phyloP scores from a whole-genome alignment of 2,888 invertebrate species.

The Morpho achilles region DNA sequence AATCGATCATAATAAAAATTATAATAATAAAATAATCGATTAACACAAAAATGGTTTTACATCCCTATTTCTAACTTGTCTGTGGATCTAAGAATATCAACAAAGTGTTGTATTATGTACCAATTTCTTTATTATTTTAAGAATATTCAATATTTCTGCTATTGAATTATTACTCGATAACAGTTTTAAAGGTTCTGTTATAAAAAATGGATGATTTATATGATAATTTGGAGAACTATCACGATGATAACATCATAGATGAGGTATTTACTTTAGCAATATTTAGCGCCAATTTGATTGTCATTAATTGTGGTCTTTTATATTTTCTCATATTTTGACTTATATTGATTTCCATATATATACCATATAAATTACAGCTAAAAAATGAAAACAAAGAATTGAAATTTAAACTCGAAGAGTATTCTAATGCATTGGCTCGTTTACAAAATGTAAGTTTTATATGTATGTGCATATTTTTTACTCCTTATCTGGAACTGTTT shows the following conservation, averaged over 20 bases:
- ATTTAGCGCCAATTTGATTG: constrained; percentile 58
- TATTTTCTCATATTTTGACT: neutral
- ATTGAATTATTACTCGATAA: too few relatives aligned
- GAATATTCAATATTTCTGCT: too few relatives aligned
- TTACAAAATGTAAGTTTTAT: constrained; percentile 59
- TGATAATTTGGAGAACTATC: constrained; percentile 59
- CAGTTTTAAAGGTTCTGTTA: too few relatives aligned
- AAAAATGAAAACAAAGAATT: constrained; percentile 55
- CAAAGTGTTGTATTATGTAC: too few relatives aligned
- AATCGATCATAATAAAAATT: too few relatives aligned
- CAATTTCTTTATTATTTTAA: too few relatives aligned
- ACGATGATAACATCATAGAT: constrained; percentile 46
- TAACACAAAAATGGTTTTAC: too few relatives aligned
- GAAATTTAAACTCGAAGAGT: constrained; percentile 51
- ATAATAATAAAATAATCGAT: too few relatives aligned
- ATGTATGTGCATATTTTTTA: neutral
- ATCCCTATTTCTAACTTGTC: too few relatives aligned
- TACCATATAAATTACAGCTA: constrained; percentile 43
- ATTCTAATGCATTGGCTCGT: constrained; percentile 42
- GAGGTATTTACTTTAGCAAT: constrained; percentile 43
- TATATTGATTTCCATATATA: neutral
- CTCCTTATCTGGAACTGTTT: neutral
- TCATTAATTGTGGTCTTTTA: constrained; percentile 11
- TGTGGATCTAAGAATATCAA: too few relatives aligned
- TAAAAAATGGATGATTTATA: constrained; percentile 57